Conservation (phyloP, 2,113 vertebrate genomes). For the Terrapene triunguis region DNA sequence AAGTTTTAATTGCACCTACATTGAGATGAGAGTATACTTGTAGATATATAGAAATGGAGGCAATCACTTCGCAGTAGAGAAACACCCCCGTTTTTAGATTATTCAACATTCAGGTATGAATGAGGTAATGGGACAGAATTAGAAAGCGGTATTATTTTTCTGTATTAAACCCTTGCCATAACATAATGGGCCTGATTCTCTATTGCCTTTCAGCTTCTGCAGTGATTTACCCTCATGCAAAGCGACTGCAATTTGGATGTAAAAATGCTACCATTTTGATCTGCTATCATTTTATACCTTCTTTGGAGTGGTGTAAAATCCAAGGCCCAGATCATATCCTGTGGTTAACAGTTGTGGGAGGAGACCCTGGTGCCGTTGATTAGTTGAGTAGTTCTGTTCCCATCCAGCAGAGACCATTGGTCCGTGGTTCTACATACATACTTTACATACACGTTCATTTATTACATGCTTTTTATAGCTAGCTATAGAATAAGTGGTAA, state of each 20-base stretch:
- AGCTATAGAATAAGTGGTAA: conserved; percentile 45
- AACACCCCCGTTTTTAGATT: not conserved
- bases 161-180: not conserved
- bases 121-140: not conserved
- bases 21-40: not conserved
- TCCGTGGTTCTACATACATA: not conserved
- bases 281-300: not conserved
- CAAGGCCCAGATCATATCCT: not conserved
- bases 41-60: not conserved
- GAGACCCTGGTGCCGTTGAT: not conserved
- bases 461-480: conserved; percentile 37
- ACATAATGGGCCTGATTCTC: not conserved
- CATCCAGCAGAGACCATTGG: not conserved
- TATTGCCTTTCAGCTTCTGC: not conserved
- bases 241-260: not conserved
- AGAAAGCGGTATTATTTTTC: not conserved
- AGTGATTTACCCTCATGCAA: not conserved
- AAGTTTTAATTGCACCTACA: not conserved
- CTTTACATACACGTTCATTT: conserved; percentile 5
- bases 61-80: not conserved
- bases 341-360: not conserved
- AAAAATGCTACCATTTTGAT: not conserved
- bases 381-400: not conserved
- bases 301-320: not conserved
- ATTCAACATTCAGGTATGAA: not conserved